Percentiles rank a stretch among this genome's conserved stretches.
phyloP scores from a whole-genome alignment of 2,113 vertebrate species.

The Actenoides hombroni region DNA sequence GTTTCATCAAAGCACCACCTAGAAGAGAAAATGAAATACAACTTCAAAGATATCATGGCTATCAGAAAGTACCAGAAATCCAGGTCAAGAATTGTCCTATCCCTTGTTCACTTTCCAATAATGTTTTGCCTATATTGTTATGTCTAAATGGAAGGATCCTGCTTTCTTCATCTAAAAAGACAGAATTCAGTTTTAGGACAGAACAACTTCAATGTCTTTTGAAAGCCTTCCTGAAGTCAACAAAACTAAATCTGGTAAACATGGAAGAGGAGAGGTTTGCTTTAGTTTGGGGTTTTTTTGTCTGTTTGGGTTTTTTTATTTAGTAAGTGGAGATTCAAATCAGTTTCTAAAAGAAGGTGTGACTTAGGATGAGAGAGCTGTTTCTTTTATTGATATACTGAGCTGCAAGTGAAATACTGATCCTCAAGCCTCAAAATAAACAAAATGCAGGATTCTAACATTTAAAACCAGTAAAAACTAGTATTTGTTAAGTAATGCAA shows the following conservation, averaged over 20 bases:
- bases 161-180: background rate
- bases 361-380: background rate
- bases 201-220: background rate
- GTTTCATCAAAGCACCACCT: conserved; percentile 95
- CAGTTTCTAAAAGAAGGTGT: background rate
- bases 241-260: background rate
- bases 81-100: background rate
- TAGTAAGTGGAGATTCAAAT: background rate
- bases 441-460: background rate
- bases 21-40: background rate
- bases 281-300: background rate
- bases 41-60: background rate
- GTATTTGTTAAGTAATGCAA: background rate
- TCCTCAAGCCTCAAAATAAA: background rate
- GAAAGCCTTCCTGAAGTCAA: background rate
- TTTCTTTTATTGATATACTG: background rate
- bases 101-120: background rate
- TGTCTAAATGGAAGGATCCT: background rate
- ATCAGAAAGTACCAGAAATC: background rate
- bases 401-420: background rate
- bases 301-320: background rate
- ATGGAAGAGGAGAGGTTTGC: background rate
- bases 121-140: background rate
- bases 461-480: background rate
- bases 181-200: background rate